Base-by-base conservation (phyloP, 2,113 vertebrate genomes). In the Ammodytes marinus region DNA sequence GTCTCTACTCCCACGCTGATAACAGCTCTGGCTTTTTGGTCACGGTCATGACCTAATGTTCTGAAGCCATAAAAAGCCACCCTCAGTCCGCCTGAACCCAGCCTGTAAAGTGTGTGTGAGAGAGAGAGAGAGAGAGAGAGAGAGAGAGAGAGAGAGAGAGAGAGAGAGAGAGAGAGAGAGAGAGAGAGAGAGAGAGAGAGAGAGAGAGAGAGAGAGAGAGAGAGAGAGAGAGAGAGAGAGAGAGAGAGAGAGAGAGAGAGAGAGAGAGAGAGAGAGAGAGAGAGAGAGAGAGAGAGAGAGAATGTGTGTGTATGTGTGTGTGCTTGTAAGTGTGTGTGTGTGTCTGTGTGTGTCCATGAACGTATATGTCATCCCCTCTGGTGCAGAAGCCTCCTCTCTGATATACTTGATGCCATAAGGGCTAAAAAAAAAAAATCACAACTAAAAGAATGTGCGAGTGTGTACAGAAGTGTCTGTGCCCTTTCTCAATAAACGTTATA, bases 21-120 rank as follows among this genome's bases (percentile, higher is more conserved):
- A 86, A 85, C 70, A 84, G 79, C 82, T 70, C 1, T 79, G 84
- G 82, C 82, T 87, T 88, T 88, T 80, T 86, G 66, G 72, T 40
- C 43, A 1, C 66, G 90, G 88, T 89, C 84, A 49, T 66, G 88
- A 90, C 88, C 89, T 92, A 79, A 86, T 93, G 91, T 93, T 90
- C 89, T 79, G 77, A 79, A 88, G 81, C 89, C 90, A 88, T 85
- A 90, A 91, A 92, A 91, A 92, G 91, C 83, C 83, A 73, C 86
- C 77, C 79, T 85, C 77, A 69, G 74, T 80, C 83, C 68, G 69
- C 46, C 72, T 40, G 69, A 85, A 82, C 71, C 79, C 54, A 60
- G 79, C 59, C 3, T 57, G 27, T 27, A 27, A 27, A 1, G 27
- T 27, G 27, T 27, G 27, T 27, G 27, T 27, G 27, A 27, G 27